phyloP scores from a whole-genome alignment of 92 coral and sea anemone genomes.

The Actinostola sp. region DNA sequence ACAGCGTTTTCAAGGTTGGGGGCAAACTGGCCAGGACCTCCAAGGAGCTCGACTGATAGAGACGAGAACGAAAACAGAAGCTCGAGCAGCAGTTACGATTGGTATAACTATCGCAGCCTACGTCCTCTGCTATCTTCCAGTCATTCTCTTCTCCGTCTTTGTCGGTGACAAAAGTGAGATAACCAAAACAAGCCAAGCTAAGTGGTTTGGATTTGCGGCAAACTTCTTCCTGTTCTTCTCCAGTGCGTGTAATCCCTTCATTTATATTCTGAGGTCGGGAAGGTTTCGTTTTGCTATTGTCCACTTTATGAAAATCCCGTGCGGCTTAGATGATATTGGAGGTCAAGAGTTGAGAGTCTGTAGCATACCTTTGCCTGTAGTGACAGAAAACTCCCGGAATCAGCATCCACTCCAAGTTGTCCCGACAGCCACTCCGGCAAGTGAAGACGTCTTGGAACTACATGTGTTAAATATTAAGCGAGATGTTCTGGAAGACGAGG shows the following conservation, averaged over 20 bases:
- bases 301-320: constrained; percentile 1
- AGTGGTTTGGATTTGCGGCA: constrained; percentile 43
- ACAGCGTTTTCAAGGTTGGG: constrained; percentile 3
- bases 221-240: constrained; percentile 24
- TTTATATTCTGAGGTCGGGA: constrained; percentile 12
- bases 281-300: constrained; percentile 15
- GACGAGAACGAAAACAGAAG: constrained; percentile 13
- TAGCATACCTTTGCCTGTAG: no score
- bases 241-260: constrained; percentile 39
- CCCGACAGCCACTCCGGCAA: no score
- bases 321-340: no score
- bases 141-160: constrained; percentile 8
- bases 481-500: no score
- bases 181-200: not conserved
- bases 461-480: no score
- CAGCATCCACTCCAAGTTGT: no score
- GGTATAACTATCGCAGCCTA: constrained; percentile 26
- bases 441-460: no score
- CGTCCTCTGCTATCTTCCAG: constrained; percentile 22
- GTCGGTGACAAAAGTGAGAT: constrained; percentile 3
- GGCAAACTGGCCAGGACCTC: not conserved
- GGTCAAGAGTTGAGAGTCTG: no score
- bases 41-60: constrained; percentile 6
- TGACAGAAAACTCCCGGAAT: no score
- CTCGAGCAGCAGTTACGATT: constrained; percentile 30